Conservation (phyloP, 2,113 vertebrate genomes). For the Callaeas wilsoni region DNA sequence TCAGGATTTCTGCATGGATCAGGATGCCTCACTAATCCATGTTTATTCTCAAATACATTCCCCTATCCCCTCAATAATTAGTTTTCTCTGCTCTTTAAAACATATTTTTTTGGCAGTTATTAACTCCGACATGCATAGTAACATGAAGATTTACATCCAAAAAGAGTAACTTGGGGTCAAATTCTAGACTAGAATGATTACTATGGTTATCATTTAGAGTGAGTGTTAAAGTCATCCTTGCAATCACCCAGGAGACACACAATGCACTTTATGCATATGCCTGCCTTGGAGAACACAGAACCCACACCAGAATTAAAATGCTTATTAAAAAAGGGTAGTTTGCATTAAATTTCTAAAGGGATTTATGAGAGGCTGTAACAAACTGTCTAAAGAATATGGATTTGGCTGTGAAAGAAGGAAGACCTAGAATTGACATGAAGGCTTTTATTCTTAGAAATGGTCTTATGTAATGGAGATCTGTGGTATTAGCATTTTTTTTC, state of each 20-base stretch:
- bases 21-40: not conserved
- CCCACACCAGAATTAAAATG: not conserved
- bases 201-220: not conserved
- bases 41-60: not conserved
- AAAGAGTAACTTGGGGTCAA: not conserved
- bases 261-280: not conserved
- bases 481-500: not conserved
- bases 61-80: not conserved
- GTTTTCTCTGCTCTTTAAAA: not conserved
- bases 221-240: not conserved
- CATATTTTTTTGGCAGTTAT: not conserved
- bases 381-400: not conserved
- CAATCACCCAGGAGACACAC: not conserved
- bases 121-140: not conserved
- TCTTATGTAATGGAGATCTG: not conserved
- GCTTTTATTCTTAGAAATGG: not conserved
- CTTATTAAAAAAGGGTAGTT: not conserved
- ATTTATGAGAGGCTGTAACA: conserved; percentile 16
- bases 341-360: not conserved
- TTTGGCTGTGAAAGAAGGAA: not conserved
- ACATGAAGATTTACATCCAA: not conserved
- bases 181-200: not conserved
- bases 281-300: not conserved
- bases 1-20: not conserved
- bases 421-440: not conserved